These are phyloP conservation scores for Sylvicapra grimmia DNA, from an alignment of 2,113 vertebrate genomes.

Conservation along the genomic window DNA sequence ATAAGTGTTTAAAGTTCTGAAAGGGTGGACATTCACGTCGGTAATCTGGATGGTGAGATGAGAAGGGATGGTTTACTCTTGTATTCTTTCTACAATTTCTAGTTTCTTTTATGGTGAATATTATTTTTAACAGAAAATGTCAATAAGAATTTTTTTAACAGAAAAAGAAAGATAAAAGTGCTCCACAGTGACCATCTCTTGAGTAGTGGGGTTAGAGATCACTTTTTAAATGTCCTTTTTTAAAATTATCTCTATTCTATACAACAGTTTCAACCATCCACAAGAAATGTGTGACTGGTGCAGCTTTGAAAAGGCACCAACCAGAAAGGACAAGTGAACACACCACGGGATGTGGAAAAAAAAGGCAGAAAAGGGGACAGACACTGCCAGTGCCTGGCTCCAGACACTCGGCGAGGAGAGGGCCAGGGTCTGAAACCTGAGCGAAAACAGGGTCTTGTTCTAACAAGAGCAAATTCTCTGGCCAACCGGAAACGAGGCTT, in stretches of 20 bases:
- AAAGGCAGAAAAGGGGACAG: background rate
- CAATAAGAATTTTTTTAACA: background rate
- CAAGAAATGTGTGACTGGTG: background rate
- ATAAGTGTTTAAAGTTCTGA: too few relatives aligned
- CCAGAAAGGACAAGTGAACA: background rate
- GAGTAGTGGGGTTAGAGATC: background rate
- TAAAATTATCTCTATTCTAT: background rate
- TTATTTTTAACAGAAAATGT: background rate
- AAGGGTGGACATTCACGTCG: rapidly evolving
- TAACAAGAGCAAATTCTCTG: background rate
- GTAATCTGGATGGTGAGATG: too few relatives aligned
- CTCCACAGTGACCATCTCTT: background rate
- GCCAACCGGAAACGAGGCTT: background rate
- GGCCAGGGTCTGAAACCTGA: background rate
- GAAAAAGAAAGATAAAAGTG: background rate
- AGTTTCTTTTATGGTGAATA: background rate
- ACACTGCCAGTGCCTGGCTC: background rate
- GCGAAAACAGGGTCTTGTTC: background rate
- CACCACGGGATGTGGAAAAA: background rate
- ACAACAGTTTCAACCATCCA: rapidly evolving
- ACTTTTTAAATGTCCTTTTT: background rate
- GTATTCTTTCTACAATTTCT: background rate
- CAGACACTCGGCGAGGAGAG: rapidly evolving
- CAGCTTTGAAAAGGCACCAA: background rate
- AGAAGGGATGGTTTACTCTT: background rate